Percentiles rank a stretch among this genome's conserved stretches.
Evolutionary conservation across 2,888 invertebrate genomes (phyloP).

Genomic region (Polyommatus iphigenia): DNA sequence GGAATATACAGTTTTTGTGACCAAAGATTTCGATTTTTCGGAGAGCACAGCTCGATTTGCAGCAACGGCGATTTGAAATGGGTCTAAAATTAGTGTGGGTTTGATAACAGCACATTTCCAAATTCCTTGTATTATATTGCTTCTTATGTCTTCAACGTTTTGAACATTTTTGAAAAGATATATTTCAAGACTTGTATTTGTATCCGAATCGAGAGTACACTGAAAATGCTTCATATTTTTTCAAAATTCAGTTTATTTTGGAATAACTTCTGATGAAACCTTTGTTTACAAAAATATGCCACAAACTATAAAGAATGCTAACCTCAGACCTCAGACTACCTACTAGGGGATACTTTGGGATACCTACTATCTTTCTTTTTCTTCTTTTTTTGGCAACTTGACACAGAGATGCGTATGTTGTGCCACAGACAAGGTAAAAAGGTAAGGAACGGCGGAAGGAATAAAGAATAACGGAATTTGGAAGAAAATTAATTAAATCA

Average conservation of each 20-base stretch:
- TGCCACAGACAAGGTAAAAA: too few species aligned
- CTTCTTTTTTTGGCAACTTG: too few species aligned
- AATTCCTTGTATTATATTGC: conserved; percentile 76
- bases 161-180: conserved; percentile 80
- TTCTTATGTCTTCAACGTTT: conserved; percentile 77
- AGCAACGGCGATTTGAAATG: conserved; percentile 81
- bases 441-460: too few species aligned
- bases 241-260: conserved; percentile 29
- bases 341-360: too few species aligned
- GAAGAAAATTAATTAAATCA: too few species aligned
- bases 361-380: too few species aligned
- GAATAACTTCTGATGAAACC: not conserved
- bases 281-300: not conserved
- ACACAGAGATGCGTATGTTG: too few species aligned
- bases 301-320: too few species aligned
- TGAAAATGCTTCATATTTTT: conserved; percentile 52
- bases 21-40: conserved; percentile 68
- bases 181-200: conserved; percentile 65
- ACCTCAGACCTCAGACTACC: too few species aligned
- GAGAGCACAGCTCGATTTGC: conserved; percentile 83
- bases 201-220: conserved; percentile 68
- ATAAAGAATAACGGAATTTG: too few species aligned
- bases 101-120: conserved; percentile 83
- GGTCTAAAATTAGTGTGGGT: conserved; percentile 80
- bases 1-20: conserved; percentile 82